These are phyloP conservation scores for Dinothrombium tinctorium DNA, from an alignment of 1,140 invertebrate genomes.

Conservation along the genomic window DNA sequence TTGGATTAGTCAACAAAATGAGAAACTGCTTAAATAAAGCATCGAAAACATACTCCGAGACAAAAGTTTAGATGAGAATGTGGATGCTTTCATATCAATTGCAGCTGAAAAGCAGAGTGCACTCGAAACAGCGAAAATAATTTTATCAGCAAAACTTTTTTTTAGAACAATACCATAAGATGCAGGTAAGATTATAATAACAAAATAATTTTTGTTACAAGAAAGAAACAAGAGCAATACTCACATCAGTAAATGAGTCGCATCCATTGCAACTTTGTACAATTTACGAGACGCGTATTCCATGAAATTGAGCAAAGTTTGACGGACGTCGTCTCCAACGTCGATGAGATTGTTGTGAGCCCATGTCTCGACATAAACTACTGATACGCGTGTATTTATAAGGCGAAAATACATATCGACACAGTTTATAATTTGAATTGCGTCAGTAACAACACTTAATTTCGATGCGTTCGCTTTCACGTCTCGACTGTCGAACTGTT, in stretches of 20 bases:
- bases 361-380: slow-evolving; percentile 92
- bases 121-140: too few relatives aligned
- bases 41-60: too few relatives aligned
- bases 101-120: too few relatives aligned
- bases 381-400: slow-evolving; percentile 68
- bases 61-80: too few relatives aligned
- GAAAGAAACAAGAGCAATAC: slow-evolving; percentile 18
- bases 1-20: too few relatives aligned
- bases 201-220: neutral
- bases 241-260: slow-evolving; percentile 74
- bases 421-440: slow-evolving; percentile 85
- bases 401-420: slow-evolving; percentile 84
- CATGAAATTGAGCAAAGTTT: slow-evolving; percentile 64
- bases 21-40: too few relatives aligned
- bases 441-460: slow-evolving; percentile 70
- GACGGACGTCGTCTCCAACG: slow-evolving; percentile 25
- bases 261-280: slow-evolving; percentile 57
- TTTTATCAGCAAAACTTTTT: too few relatives aligned
- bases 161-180: too few relatives aligned
- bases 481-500: slow-evolving; percentile 53
- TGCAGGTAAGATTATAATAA: too few relatives aligned
- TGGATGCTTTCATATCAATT: too few relatives aligned
- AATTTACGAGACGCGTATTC: slow-evolving; percentile 60
- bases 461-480: slow-evolving; percentile 61
- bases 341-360: slow-evolving; percentile 61